Percentiles rank a stretch among this genome's conserved stretches.
These are phyloP conservation scores for Spizella passerina DNA, from an alignment of 2,797 vertebrate species.

Conservation along the genomic window DNA sequence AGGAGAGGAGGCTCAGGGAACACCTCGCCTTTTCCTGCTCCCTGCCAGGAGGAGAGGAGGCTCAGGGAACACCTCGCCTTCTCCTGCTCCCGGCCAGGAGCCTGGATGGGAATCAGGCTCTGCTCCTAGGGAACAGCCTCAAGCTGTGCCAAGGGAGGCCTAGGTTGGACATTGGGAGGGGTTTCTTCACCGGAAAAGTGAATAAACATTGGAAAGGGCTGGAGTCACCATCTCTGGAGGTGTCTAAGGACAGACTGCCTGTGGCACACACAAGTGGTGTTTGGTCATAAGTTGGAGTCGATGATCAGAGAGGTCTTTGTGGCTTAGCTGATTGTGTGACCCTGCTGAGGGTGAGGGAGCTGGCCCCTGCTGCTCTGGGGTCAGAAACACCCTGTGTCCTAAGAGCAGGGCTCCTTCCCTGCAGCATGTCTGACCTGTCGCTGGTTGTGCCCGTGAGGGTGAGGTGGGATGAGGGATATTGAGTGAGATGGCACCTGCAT, in stretches of 20 bases:
- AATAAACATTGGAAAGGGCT: not conserved
- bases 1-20: not conserved
- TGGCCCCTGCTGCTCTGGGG: not conserved
- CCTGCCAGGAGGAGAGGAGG: too few relatives aligned
- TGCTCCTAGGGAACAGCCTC: not conserved
- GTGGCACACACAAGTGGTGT: not conserved
- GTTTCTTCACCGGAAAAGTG: not conserved
- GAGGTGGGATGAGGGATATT: not conserved
- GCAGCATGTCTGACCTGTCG: accelerated
- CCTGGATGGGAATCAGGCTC: not conserved
- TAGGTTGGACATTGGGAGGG: not conserved
- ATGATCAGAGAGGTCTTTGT: not conserved
- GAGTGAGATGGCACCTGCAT: not conserved
- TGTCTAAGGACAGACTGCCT: not conserved
- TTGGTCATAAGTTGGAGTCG: accelerated
- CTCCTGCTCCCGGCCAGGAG: too few relatives aligned
- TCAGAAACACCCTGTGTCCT: accelerated
- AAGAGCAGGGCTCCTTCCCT: not conserved
- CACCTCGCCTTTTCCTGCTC: too few relatives aligned
- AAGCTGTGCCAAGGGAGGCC: not conserved
- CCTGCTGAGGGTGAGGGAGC: not conserved
- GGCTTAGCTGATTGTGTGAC: not conserved
- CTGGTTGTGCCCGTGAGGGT: accelerated
- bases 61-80: too few relatives aligned
- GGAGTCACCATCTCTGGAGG: not conserved